phyloP scores from a whole-genome alignment of 2,888 invertebrate genomes.

The Cistogaster globosa region DNA sequence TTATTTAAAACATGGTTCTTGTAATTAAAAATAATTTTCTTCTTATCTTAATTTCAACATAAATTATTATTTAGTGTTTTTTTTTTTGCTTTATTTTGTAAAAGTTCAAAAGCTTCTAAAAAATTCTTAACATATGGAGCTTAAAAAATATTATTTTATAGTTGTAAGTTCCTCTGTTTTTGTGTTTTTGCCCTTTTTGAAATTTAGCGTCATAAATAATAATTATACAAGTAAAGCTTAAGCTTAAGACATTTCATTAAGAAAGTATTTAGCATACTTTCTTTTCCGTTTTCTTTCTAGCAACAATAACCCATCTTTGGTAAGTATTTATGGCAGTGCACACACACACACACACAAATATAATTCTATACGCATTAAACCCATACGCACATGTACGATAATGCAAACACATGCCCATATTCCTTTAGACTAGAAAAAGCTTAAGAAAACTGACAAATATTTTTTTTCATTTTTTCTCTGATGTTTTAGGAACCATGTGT shows the following conservation, averaged over 20 bases:
- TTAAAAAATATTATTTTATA: slow-evolving; percentile 38
- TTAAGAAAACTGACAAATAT: slow-evolving; percentile 72
- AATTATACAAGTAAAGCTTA: slow-evolving; percentile 71
- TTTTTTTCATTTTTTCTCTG: neutral
- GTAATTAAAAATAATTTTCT: neutral
- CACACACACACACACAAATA: slow-evolving; percentile 1
- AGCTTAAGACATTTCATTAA: slow-evolving; percentile 72
- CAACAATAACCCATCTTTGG: slow-evolving; percentile 56
- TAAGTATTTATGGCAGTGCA: slow-evolving; percentile 46
- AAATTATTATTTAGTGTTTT: slow-evolving; percentile 17
- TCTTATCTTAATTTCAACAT: neutral
- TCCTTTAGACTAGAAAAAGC: slow-evolving; percentile 66
- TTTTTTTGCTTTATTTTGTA: neutral
- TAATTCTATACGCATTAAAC: slow-evolving; percentile 55
- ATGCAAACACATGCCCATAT: slow-evolving; percentile 25
- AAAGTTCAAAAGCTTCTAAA: slow-evolving; percentile 18
- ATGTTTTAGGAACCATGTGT: slow-evolving; percentile 71
- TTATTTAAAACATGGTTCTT: no score
- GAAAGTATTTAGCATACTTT: slow-evolving; percentile 57
- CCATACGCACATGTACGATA: slow-evolving; percentile 12
- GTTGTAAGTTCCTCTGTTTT: slow-evolving; percentile 36
- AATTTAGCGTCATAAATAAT: slow-evolving; percentile 69
- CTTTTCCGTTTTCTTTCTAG: neutral
- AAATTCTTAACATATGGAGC: slow-evolving; percentile 32
- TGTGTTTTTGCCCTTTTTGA: slow-evolving; percentile 8